phyloP scores from a whole-genome alignment of 2,113 vertebrate genomes.

The Falcunculus frontatus region DNA sequence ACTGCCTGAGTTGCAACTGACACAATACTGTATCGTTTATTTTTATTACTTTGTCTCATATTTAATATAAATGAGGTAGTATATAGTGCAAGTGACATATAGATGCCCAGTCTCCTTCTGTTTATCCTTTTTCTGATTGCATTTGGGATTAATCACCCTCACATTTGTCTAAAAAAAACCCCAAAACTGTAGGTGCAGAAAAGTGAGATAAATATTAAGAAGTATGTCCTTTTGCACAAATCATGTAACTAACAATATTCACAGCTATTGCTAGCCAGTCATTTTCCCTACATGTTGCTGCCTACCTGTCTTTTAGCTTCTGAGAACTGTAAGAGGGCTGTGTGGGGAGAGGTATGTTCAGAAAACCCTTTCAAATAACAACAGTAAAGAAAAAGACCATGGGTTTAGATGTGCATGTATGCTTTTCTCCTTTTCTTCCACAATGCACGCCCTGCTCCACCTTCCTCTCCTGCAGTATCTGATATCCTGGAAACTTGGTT shows the following conservation, averaged over 20 bases:
- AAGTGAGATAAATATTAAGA: not conserved
- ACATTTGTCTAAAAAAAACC: not conserved
- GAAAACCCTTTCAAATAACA: not conserved
- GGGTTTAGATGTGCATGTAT: not conserved
- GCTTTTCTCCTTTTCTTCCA: not conserved
- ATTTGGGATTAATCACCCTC: not conserved
- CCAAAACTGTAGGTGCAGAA: not conserved
- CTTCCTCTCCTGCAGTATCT: not conserved
- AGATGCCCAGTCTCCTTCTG: not conserved
- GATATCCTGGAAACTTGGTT: not conserved
- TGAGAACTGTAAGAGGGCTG: not conserved
- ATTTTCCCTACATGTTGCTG: not conserved
- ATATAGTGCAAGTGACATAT: not conserved
- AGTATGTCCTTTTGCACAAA: not conserved
- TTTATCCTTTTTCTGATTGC: not conserved
- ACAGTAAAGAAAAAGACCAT: not conserved
- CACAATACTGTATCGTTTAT: conserved; percentile 8
- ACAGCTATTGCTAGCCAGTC: not conserved
- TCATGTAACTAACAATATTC: not conserved
- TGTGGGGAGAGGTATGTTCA: not conserved
- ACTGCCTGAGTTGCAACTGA: conserved; percentile 23
- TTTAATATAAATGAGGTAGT: not conserved
- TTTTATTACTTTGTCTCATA: conserved; percentile 26
- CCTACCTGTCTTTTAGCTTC: not conserved
- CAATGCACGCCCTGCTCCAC: not conserved